A percentile compares a stretch with the other conserved stretches of the same genome.
Evolutionary conservation across 1,140 invertebrate genomes (phyloP).

Genomic region (Bombus superbus): DNA sequence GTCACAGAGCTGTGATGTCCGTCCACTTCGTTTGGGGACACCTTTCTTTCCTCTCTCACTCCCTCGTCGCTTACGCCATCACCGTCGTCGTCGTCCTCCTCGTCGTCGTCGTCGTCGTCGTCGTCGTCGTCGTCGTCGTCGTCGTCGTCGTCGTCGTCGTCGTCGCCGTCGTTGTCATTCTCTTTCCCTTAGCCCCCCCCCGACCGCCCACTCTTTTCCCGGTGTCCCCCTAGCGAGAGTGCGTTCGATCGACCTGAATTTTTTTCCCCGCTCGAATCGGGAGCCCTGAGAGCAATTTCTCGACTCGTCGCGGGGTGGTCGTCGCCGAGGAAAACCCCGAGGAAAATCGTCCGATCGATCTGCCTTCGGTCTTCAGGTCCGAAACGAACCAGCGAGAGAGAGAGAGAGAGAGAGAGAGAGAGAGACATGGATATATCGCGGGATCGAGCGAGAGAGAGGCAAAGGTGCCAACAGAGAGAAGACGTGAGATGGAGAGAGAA

Average conservation of each 20-base stretch:
- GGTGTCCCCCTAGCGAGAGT: slow-evolving; percentile 67
- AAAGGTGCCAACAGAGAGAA: slow-evolving; percentile 54
- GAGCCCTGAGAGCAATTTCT: slow-evolving; percentile 72
- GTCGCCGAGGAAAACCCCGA: slow-evolving; percentile 79
- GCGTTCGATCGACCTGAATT: slow-evolving; percentile 73
- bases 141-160: neutral
- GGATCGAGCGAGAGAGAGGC: slow-evolving; percentile 32
- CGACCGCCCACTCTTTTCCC: slow-evolving; percentile 35
- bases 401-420: slow-evolving; percentile 41
- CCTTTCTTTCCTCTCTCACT: slow-evolving; percentile 51
- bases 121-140: neutral
- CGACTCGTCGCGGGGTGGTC: slow-evolving; percentile 75
- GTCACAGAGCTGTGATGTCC: slow-evolving; percentile 65
- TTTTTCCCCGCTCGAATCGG: slow-evolving; percentile 71
- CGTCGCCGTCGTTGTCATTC: slow-evolving; percentile 29
- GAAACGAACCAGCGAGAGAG: slow-evolving; percentile 70
- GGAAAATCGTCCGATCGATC: slow-evolving; percentile 83
- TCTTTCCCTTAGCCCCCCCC: slow-evolving; percentile 40
- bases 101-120: neutral
- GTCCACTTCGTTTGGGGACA: slow-evolving; percentile 63
- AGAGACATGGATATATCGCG: slow-evolving; percentile 38
- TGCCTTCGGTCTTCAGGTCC: slow-evolving; percentile 81
- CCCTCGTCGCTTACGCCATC: slow-evolving; percentile 4
- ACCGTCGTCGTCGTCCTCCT: neutral
- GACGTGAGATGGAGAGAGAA: slow-evolving; percentile 43